These are phyloP conservation scores for Hydrocynus forskahlii DNA, from an alignment of 2,797 vertebrate genomes.

Conservation along the genomic window DNA sequence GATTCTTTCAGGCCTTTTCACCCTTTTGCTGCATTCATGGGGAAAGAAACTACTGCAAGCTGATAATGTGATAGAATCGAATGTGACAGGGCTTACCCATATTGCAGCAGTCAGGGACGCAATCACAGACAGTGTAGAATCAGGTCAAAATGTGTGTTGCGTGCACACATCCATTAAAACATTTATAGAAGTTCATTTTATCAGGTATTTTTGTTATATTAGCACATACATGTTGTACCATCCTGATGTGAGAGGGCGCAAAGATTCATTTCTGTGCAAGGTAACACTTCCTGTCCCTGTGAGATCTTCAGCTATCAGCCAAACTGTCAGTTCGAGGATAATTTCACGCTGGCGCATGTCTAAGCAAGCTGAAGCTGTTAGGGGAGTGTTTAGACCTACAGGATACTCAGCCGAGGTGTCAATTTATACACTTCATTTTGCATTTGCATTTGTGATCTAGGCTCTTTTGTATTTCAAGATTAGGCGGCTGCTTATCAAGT, in stretches of 20 bases:
- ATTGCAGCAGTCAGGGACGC: constrained; percentile 12
- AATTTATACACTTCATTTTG: background rate
- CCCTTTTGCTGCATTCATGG: constrained; percentile 33
- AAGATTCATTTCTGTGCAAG: background rate
- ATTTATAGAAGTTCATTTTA: no score
- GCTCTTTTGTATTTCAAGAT: background rate
- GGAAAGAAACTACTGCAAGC: constrained; percentile 19
- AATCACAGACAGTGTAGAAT: background rate
- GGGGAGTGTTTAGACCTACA: background rate
- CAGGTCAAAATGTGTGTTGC: background rate
- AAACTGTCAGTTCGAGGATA: background rate
- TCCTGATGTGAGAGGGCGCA: constrained; percentile 3
- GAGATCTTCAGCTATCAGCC: constrained; percentile 3
- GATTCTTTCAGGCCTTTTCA: background rate
- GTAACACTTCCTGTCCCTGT: background rate
- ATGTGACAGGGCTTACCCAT: constrained; percentile 28
- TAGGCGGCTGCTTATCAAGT: background rate
- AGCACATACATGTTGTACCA: background rate
- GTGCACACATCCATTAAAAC: background rate
- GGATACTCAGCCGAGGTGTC: background rate
- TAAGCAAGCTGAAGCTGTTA: background rate
- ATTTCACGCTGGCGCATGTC: background rate
- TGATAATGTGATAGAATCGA: constrained; percentile 30
- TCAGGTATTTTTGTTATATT: background rate
- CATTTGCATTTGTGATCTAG: background rate